Conservation (phyloP, 1,140 invertebrate species). For the Drosophila nasuta region DNA sequence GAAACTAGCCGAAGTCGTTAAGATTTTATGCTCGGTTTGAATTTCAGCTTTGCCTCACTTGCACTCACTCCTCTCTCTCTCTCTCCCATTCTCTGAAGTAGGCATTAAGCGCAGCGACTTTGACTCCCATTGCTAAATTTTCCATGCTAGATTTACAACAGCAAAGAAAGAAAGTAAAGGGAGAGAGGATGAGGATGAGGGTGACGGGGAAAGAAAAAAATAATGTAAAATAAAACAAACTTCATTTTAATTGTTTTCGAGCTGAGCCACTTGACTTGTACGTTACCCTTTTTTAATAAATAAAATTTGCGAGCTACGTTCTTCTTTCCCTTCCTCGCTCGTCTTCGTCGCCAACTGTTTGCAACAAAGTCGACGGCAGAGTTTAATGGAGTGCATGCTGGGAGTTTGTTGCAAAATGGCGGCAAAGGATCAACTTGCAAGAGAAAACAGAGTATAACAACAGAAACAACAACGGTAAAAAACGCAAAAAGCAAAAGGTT, state of each 20-base stretch:
- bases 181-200: too few species aligned
- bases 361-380: conserved; percentile 80
- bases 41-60: conserved; percentile 36
- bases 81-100: conserved; percentile 31
- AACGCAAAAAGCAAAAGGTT: conserved; percentile 28
- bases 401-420: conserved; percentile 78
- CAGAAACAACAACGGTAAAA: conserved; percentile 40
- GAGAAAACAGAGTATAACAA: conserved; percentile 40
- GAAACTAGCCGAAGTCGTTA: conserved; percentile 74
- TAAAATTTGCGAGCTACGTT: conserved; percentile 67
- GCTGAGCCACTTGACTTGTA: conserved; percentile 80
- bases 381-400: conserved; percentile 80
- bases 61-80: neutral
- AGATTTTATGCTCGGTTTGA: conserved; percentile 76
- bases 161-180: conserved; percentile 6
- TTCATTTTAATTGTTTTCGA: conserved; percentile 82
- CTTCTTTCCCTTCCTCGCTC: neutral
- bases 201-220: conserved; percentile 23
- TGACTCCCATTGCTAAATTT: conserved; percentile 41
- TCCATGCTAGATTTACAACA: conserved; percentile 31
- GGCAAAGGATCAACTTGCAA: conserved; percentile 80
- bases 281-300: conserved; percentile 80
- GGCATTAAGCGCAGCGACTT: conserved; percentile 37
- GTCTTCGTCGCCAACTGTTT: neutral
- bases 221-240: conserved; percentile 52